Base-by-base conservation (phyloP, 2,888 invertebrate genomes). In the Neoaliturus tenellus region DNA sequence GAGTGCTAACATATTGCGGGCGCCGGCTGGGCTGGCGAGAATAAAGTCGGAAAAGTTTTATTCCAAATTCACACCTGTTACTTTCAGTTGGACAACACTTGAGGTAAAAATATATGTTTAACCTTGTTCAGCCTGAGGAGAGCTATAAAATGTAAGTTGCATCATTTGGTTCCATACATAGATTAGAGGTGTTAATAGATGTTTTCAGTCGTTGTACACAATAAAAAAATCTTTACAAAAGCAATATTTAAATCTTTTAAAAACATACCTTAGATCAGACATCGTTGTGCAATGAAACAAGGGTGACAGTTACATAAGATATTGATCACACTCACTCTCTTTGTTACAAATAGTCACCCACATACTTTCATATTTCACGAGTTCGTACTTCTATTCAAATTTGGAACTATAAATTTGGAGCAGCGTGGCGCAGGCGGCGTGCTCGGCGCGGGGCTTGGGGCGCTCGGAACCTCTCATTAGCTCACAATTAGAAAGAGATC, bases 401-500 rank as follows among this genome's bases (percentile, higher is more conserved):
- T 62, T 31, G 62, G 31, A 62, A 62, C 62, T 62, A 62, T 62
- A 62, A 62, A 25, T 62, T 51, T 51, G 20, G 14, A 20, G 23
- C 55, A 4, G 6, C 55, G 25, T 3, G 8, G 23, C 55, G 23
- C 48, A 23, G 3, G 8, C 62, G 62, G 25, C 31, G 51, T 3
- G 25, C 8, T 28, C 28, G 17, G 25, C 62, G 62, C 31, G 28
- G 25, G 20, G 20, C 62, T 28, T 14, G 28, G 62, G 62, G 62
- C 62, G 31, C 1, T 8, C 31, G 2, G 14, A 62, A 28, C 62
- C 62, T 3, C 62, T 31, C 62, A 62, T 62, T 62, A 62, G 28
- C 14, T 62, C 62, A 62, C 81, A 81, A 81, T 81, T 81, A 81
- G 81, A 81, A 81, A 58, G 81, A 58, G 81, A 67, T 62, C 81